These are phyloP conservation scores for Tenualosa ilisha DNA, from an alignment of 2,797 vertebrate species.

Conservation along the genomic window DNA sequence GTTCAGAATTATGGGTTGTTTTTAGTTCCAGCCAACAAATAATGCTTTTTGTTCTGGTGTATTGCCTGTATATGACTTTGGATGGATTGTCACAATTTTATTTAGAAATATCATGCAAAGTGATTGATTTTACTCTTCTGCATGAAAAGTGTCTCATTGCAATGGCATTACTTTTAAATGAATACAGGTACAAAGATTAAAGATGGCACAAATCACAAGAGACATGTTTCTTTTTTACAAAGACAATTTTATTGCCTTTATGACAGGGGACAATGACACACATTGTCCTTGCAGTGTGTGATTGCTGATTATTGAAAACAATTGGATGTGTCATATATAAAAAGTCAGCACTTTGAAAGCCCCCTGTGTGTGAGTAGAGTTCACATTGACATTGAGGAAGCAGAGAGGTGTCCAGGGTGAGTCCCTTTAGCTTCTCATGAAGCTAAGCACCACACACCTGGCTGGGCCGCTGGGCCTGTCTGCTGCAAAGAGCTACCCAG, in stretches of 20 bases:
- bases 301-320: slow-evolving; percentile 14
- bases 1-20: too few species aligned
- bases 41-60: too few species aligned
- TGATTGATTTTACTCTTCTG: too few species aligned
- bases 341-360: background rate
- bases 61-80: too few species aligned
- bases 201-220: background rate
- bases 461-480: background rate
- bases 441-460: background rate
- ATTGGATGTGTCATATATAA: background rate
- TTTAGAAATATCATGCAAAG: too few species aligned
- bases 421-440: background rate
- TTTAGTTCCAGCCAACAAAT: too few species aligned
- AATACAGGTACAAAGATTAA: background rate
- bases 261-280: slow-evolving; percentile 8
- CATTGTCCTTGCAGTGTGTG: slow-evolving; percentile 19
- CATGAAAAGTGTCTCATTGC: background rate
- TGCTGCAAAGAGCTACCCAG: background rate
- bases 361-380: background rate
- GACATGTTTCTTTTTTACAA: background rate
- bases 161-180: background rate
- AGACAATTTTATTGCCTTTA: slow-evolving; percentile 26
- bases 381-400: slow-evolving; percentile 4
- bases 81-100: too few species aligned
- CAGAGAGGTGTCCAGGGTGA: background rate